Evolutionary conservation across 2,797 vertebrate species (phyloP).

Genomic region (Schizopygopsis malacanthus): DNA sequence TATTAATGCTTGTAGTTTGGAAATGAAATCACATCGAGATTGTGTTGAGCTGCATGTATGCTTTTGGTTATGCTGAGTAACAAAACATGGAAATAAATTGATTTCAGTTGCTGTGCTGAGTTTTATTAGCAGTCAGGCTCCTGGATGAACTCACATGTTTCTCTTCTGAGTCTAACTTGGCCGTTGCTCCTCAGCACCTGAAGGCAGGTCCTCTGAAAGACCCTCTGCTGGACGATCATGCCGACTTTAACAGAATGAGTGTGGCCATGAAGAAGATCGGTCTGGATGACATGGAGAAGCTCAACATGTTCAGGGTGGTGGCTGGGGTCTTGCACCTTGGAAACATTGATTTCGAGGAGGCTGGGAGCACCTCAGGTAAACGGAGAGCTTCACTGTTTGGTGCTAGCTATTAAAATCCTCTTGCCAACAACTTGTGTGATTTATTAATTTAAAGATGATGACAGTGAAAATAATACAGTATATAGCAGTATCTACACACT

Average conservation of each 20-base stretch:
- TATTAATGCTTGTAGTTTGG: too few species aligned
- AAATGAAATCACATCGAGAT: not conserved
- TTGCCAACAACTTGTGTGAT: not conserved
- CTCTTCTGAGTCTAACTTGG: not conserved
- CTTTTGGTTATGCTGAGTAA: not conserved
- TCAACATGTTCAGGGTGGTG: conserved; percentile 95
- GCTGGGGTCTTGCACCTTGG: conserved; percentile 96
- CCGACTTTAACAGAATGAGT: conserved; percentile 93
- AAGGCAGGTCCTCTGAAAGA: conserved; percentile 93
- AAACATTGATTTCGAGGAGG: conserved; percentile 97
- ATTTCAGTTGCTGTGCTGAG: not conserved
- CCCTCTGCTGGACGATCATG: conserved; percentile 92
- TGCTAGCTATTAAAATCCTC: not conserved
- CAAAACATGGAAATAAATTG: not conserved
- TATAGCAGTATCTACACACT: not conserved
- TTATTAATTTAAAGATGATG: not conserved
- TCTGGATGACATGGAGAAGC: conserved; percentile 91
- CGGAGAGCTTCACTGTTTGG: not conserved
- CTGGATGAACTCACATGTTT: not conserved
- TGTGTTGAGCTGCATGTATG: not conserved
- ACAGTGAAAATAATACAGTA: not conserved
- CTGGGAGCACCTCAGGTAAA: conserved; percentile 93
- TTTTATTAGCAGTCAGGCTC: not conserved
- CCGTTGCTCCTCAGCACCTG: conserved; percentile 77
- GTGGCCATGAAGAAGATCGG: conserved; percentile 98